Percentiles rank a stretch among this genome's conserved stretches.
These are phyloP conservation scores for Myotis lucifugus DNA, from an alignment of 2,113 vertebrate species.

Conservation along the genomic window DNA sequence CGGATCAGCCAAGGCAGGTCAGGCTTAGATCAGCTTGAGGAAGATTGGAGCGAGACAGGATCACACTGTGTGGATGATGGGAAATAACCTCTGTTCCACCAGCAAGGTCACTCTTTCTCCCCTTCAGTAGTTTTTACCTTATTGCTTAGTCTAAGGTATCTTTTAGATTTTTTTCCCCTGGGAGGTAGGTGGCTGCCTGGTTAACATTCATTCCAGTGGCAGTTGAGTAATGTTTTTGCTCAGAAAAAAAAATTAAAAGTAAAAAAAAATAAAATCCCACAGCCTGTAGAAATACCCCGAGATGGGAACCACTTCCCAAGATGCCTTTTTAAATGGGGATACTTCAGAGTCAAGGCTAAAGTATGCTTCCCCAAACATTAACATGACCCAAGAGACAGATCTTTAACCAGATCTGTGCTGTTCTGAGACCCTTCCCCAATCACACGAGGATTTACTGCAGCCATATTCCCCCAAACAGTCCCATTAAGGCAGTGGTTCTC, in stretches of 20 bases:
- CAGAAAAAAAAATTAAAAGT: neutral
- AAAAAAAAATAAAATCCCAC: neutral
- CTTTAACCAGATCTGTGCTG: neutral
- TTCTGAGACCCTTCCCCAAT: neutral
- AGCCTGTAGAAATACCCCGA: neutral
- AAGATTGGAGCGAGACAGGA: neutral
- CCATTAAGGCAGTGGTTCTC: no score
- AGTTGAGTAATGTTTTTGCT: neutral
- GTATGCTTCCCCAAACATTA: neutral
- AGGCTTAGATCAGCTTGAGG: constrained; percentile 86
- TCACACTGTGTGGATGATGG: neutral
- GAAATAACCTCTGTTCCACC: neutral
- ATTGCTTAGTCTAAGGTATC: neutral
- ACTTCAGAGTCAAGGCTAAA: neutral
- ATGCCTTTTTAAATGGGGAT: neutral
- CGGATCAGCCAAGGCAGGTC: constrained; percentile 76
- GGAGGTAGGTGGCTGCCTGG: neutral
- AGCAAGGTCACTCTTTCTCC: neutral
- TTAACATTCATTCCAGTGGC: neutral
- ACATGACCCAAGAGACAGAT: neutral
- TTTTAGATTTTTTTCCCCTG: neutral
- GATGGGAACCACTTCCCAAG: neutral
- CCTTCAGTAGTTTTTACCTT: neutral
- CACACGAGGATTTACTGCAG: neutral
- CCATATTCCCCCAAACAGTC: neutral